A percentile compares a stretch with the other conserved stretches of the same genome.
These are phyloP conservation scores for Myotis planiceps DNA, from an alignment of 2,797 vertebrate species.

Conservation along the genomic window DNA sequence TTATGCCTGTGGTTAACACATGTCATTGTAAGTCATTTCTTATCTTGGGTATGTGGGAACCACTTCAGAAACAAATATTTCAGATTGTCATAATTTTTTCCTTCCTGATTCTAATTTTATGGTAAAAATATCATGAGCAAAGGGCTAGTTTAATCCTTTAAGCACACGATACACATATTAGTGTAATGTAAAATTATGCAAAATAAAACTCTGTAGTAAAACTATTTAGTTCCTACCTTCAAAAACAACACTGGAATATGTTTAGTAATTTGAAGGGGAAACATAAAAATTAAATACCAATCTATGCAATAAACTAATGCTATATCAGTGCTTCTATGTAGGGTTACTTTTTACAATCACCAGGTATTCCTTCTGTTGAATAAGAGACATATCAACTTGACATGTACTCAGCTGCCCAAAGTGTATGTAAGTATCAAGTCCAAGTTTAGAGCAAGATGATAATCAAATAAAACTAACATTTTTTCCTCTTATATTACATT, in stretches of 20 bases:
- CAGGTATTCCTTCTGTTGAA: background rate
- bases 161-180: background rate
- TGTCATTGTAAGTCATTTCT: background rate
- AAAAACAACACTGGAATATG: background rate
- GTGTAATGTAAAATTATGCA: background rate
- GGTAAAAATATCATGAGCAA: slow-evolving; percentile 18
- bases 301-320: background rate
- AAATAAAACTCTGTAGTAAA: background rate
- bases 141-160: background rate
- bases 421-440: slow-evolving; percentile 29
- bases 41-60: background rate
- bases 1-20: too few relatives aligned
- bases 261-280: background rate
- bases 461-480: background rate
- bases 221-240: background rate
- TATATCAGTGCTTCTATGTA: background rate
- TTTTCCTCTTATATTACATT: background rate
- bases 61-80: background rate
- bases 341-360: background rate
- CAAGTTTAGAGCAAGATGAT: background rate
- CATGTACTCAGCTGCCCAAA: background rate
- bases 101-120: background rate
- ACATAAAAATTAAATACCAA: background rate
- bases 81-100: background rate
- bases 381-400: slow-evolving; percentile 46